Base-by-base conservation (phyloP, 30 jellyfish, hydroid and myxozoan species). In the Cassiopea xamachana region DNA sequence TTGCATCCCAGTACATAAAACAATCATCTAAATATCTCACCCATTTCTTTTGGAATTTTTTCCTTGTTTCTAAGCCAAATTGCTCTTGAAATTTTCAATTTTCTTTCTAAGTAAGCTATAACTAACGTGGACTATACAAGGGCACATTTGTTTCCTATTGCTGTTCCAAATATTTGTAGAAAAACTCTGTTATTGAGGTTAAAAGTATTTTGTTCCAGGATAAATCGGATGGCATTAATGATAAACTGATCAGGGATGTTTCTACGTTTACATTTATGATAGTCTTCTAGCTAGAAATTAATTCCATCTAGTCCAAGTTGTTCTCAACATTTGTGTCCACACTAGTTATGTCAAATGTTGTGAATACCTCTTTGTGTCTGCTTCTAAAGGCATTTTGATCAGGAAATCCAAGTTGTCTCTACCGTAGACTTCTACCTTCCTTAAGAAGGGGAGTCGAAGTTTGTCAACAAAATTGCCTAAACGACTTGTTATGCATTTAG, bases 1-100 rank as follows among this genome's bases (percentile, higher is more conserved):
- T 79, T 2, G 87, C 50, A 76, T 49, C 87, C 87, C 75, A 79
- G 46, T 79, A 79, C 4, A 79, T 79, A 76, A 79, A 79, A 76
- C 87, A 50, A 19, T 49, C 87, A 18, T 79, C 87, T 1, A 79
- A 45, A 79, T 79, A 79, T 79, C 74, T 79, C 87, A 49, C 50
- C 87, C 74, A 79, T 59, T 79, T 72, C 46, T 46, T 79, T 49
- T 79, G 79, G 77, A 79, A 79, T 79, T 79, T 79, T 2, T 79
- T 1, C 3, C 87, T 49, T 1, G 87, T 76, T 79, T 79, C 87
- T 48, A 79, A 79, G 48, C 87, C 79, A 58, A 46, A 48, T 1
- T 19, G 47, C 6, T 46, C 87, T 49, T 79, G 87, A 79, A 48
- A 79, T 79, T 48, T 79, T 49, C 50, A 74, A 51, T 74, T 74